phyloP scores from a whole-genome alignment of 2,888 invertebrate genomes.

The Rugalucina vietnamica region DNA sequence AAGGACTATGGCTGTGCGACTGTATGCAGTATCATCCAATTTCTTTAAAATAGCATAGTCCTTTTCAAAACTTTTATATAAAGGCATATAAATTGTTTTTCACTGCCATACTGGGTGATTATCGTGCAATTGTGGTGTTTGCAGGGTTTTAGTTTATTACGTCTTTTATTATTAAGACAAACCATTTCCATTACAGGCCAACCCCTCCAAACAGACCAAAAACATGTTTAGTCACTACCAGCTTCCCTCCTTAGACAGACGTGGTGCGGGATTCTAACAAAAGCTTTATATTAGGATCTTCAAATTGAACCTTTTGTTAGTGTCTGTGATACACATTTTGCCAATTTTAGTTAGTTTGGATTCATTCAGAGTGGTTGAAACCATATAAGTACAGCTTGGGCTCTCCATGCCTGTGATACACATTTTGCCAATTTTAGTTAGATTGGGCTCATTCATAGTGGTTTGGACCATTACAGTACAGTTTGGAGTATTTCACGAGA shows the following conservation, averaged over 20 bases:
- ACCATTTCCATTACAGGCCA: slow-evolving; percentile 67
- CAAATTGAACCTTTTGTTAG: not conserved
- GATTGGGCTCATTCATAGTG: not conserved
- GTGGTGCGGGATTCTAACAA: slow-evolving; percentile 70
- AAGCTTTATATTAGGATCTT: slow-evolving; percentile 4
- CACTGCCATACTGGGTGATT: too few species aligned
- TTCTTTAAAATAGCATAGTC: too few species aligned
- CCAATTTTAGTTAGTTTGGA: not conserved
- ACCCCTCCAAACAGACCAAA: slow-evolving; percentile 73
- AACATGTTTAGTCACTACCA: slow-evolving; percentile 77
- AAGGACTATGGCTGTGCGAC: too few species aligned
- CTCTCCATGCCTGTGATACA: slow-evolving; percentile 9
- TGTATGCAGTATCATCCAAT: too few species aligned
- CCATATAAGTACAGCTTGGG: too few species aligned
- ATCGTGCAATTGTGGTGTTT: too few species aligned
- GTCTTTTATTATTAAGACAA: too few species aligned
- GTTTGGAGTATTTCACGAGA: too few species aligned
- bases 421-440: slow-evolving; percentile 10
- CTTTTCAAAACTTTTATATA: too few species aligned
- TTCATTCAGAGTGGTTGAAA: too few species aligned
- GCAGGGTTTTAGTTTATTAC: too few species aligned
- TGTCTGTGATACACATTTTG: slow-evolving; percentile 10
- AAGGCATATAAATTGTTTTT: too few species aligned
- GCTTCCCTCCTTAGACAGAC: slow-evolving; percentile 76
- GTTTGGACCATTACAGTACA: not conserved